These are phyloP conservation scores for Psittacara wagleri DNA, from an alignment of 2,113 vertebrate species.

Conservation along the genomic window DNA sequence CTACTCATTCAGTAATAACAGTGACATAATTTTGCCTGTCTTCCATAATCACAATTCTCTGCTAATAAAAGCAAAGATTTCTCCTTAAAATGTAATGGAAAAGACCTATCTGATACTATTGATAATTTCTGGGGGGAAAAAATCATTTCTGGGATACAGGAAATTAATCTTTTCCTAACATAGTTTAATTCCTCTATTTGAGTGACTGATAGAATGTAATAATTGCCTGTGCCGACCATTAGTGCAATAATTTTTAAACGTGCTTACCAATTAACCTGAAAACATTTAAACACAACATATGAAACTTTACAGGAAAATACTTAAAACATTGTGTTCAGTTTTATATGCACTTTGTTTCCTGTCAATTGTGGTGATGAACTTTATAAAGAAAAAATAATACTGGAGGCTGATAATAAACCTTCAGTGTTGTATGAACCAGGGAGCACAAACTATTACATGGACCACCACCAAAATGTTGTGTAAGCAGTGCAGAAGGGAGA, in stretches of 20 bases:
- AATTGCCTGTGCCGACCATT: conserved; percentile 5
- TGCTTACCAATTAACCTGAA: conserved; percentile 39
- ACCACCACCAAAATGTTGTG: neutral
- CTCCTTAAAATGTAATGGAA: neutral
- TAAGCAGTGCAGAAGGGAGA: neutral
- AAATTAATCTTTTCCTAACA: neutral
- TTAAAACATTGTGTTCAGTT: conserved; percentile 26
- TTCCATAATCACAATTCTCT: neutral
- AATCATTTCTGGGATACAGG: neutral
- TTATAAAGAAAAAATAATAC: conserved; percentile 29
- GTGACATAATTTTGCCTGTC: neutral
- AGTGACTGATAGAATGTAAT: neutral
- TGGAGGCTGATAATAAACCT: neutral
- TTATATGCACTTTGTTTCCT: conserved; percentile 31
- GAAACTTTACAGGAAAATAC: conserved; percentile 48
- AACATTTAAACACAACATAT: conserved; percentile 40
- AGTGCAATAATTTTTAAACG: conserved; percentile 14
- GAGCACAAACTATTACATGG: neutral
- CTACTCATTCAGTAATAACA: neutral
- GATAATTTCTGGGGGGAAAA: neutral
- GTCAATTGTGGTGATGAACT: conserved; percentile 26
- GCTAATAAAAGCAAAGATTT: neutral
- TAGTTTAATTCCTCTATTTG: neutral
- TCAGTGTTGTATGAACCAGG: neutral
- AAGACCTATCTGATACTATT: neutral